Percentiles rank a stretch among this genome's conserved stretches.
Evolutionary conservation across 2,113 vertebrate genomes (phyloP).

Genomic region (Ariopsis seemanni): DNA sequence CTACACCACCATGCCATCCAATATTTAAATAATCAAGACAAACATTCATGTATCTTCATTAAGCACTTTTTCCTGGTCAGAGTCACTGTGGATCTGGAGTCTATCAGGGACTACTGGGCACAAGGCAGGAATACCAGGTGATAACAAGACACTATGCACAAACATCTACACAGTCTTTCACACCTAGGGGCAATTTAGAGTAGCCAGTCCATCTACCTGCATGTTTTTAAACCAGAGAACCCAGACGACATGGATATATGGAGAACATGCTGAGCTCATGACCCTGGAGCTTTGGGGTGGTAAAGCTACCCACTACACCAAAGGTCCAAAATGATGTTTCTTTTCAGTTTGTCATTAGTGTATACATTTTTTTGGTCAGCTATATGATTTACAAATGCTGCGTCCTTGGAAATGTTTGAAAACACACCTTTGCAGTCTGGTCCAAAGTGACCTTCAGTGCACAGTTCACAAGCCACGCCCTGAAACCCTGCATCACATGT

Average conservation of each 20-base stretch:
- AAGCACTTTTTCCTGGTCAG: neutral
- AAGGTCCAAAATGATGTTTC: neutral
- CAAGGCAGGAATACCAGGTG: neutral
- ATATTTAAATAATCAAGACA: no score
- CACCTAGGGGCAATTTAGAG: no score
- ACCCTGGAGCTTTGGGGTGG: neutral
- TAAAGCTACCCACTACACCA: neutral
- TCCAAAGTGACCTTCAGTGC: slow-evolving; percentile 77
- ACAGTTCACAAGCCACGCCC: slow-evolving; percentile 84
- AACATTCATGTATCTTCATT: neutral
- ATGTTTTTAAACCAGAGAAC: no score
- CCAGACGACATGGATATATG: neutral
- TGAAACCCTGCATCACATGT: slow-evolving; percentile 77
- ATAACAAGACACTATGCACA: no score
- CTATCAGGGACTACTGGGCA: no score
- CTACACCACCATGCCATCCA: no score
- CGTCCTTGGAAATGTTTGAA: slow-evolving; percentile 30
- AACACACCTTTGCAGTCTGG: slow-evolving; percentile 76
- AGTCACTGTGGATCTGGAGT: neutral
- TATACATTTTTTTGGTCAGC: neutral
- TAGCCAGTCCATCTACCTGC: no score
- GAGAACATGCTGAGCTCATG: neutral
- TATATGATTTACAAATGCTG: neutral
- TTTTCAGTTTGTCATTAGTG: no score
- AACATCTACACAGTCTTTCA: no score